These are phyloP conservation scores for Gallinago media DNA, from an alignment of 2,113 vertebrate species.

Conservation along the genomic window DNA sequence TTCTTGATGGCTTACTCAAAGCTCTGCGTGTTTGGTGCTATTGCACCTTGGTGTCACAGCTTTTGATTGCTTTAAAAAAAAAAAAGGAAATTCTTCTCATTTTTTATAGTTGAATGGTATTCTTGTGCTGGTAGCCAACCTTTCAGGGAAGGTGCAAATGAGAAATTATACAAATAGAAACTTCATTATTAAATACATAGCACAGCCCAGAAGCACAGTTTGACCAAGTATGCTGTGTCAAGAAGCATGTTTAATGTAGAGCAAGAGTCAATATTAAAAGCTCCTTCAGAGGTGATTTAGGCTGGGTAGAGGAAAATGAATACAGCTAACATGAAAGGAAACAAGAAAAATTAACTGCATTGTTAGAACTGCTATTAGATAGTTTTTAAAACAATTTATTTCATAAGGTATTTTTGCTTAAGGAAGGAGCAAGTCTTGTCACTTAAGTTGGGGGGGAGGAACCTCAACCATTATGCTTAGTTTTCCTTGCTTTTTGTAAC, in stretches of 20 bases:
- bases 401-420: neutral
- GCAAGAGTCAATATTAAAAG: slow-evolving; percentile 11
- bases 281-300: neutral
- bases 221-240: neutral
- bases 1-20: neutral
- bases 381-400: neutral
- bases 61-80: neutral
- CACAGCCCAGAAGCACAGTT: neutral
- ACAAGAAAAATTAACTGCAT: neutral
- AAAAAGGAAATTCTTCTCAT: neutral
- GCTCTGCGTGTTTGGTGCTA: neutral
- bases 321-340: neutral
- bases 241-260: neutral
- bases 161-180: neutral
- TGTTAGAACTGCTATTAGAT: neutral
- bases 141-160: neutral
- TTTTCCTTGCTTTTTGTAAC: neutral
- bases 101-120: neutral
- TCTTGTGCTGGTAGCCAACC: neutral
- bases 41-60: neutral
- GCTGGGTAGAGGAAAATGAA: neutral
- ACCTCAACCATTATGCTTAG: neutral
- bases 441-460: neutral
- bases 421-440: neutral
- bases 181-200: neutral